Evolutionary conservation across 2,113 vertebrate genomes (phyloP).

Genomic region (Coregonus clupeaformis): DNA sequence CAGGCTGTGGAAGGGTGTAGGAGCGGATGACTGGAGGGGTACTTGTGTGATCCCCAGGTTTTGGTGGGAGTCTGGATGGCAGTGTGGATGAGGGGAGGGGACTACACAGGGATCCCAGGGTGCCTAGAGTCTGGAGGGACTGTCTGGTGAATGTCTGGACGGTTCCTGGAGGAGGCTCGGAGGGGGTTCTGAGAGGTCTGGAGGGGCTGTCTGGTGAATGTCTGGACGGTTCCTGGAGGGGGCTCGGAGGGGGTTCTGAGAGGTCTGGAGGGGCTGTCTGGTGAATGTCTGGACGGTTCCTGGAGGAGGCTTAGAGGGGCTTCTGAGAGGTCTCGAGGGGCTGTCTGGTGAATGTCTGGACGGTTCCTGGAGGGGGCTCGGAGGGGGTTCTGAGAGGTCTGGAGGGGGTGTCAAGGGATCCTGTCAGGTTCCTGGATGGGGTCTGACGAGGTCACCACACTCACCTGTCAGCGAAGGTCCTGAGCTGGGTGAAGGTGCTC

Average conservation of each 20-base stretch:
- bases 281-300: no score
- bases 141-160: no score
- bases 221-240: neutral
- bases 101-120: neutral
- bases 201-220: constrained; percentile 34
- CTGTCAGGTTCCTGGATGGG: neutral
- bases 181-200: constrained; percentile 36
- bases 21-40: neutral
- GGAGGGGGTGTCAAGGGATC: neutral
- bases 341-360: constrained; percentile 28
- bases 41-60: neutral
- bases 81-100: constrained; percentile 33
- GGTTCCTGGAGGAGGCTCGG: no score
- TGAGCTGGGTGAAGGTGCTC: constrained; percentile 69
- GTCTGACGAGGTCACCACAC: constrained; percentile 20
- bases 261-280: neutral
- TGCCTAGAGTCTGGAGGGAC: constrained; percentile 23
- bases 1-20: neutral
- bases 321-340: constrained; percentile 29
- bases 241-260: neutral
- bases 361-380: neutral
- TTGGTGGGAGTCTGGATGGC: neutral
- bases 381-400: neutral
- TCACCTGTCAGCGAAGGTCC: constrained; percentile 69
- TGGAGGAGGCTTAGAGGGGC: no score